Evolutionary conservation across 2,888 invertebrate genomes (phyloP).

Genomic region (Ochropleura plecta): DNA sequence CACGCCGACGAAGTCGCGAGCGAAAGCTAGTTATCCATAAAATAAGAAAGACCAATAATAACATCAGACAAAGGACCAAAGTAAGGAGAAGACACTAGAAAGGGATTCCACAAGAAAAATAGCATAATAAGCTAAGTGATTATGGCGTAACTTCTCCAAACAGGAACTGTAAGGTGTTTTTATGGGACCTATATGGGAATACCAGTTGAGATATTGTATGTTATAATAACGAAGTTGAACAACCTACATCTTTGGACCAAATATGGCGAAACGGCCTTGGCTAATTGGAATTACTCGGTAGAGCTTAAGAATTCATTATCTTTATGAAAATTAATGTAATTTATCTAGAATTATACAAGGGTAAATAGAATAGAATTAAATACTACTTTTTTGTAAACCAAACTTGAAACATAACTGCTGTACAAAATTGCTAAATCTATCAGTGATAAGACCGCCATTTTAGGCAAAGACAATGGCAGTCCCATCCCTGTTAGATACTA

Average conservation of each 20-base stretch:
- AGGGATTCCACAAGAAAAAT: constrained; percentile 36
- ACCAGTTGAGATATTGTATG: constrained; percentile 41
- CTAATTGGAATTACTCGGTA: constrained; percentile 1
- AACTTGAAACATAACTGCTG: too few relatives aligned
- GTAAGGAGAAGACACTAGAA: constrained; percentile 23
- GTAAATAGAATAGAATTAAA: too few relatives aligned
- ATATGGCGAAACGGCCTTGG: constrained; percentile 11
- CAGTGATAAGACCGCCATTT: too few relatives aligned
- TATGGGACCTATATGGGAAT: constrained; percentile 25
- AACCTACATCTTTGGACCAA: constrained; percentile 10
- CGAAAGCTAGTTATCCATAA: background rate
- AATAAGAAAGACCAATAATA: background rate
- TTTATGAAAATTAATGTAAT: background rate
- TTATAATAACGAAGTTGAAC: constrained; percentile 46
- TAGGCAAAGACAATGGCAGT: too few relatives aligned
- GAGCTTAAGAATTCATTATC: background rate
- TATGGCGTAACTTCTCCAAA: constrained; percentile 37
- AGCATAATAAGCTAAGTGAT: constrained; percentile 30
- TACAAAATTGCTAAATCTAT: too few relatives aligned
- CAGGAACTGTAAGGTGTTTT: constrained; percentile 42
- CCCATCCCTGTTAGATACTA: too few relatives aligned
- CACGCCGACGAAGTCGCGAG: too few relatives aligned
- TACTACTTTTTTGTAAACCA: too few relatives aligned
- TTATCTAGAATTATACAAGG: too few relatives aligned
- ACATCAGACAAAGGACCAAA: background rate